phyloP scores from a whole-genome alignment of 2,113 vertebrate genomes.

The Coreoperca whiteheadi region DNA sequence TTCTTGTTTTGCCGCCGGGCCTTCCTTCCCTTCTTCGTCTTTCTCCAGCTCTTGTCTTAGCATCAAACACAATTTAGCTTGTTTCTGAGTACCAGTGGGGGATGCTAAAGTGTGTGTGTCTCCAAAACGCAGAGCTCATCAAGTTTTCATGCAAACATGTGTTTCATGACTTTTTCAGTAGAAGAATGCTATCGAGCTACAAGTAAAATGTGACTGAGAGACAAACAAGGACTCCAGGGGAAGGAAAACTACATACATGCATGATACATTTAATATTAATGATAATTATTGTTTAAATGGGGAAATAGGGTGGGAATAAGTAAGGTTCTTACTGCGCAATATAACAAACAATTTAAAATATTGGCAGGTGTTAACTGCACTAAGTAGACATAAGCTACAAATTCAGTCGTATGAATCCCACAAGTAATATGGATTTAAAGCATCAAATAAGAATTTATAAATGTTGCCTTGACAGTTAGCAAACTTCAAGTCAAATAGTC shows the following conservation, averaged over 20 bases:
- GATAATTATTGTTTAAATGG: background rate
- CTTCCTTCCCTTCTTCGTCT: background rate
- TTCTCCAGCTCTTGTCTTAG: constrained; percentile 20
- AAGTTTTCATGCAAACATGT: constrained; percentile 64
- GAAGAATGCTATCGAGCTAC: constrained; percentile 8
- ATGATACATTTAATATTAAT: background rate
- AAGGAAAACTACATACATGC: background rate
- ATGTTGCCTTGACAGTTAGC: background rate
- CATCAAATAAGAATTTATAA: background rate
- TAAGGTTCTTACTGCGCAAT: no score
- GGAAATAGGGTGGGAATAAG: background rate
- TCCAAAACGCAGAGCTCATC: constrained; percentile 50
- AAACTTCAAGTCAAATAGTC: background rate
- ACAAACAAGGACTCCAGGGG: background rate
- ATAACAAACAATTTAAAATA: background rate
- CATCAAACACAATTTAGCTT: constrained; percentile 42
- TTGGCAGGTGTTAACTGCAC: background rate
- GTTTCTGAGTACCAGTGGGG: constrained; percentile 22
- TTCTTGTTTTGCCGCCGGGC: constrained; percentile 19
- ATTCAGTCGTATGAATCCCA: no score
- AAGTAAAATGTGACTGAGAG: background rate
- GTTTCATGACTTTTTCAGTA: constrained; percentile 57
- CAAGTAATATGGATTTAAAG: background rate
- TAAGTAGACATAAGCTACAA: background rate
- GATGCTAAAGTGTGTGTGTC: constrained; percentile 36